A percentile compares a stretch with the other conserved stretches of the same genome.
Evolutionary conservation across 2,888 invertebrate genomes (phyloP).

Genomic region (Thereva unica): DNA sequence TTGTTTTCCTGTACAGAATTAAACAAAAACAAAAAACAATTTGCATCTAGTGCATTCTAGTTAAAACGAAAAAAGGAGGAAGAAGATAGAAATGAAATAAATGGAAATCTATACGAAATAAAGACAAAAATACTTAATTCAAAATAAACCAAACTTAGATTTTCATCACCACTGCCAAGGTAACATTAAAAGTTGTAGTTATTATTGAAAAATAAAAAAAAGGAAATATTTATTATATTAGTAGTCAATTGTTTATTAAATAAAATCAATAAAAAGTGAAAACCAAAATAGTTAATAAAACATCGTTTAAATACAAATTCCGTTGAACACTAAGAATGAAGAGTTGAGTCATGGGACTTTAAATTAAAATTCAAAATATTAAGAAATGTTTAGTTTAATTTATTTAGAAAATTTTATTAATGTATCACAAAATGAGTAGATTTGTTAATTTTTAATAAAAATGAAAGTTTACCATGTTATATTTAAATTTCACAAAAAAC

Average conservation of each 20-base stretch:
- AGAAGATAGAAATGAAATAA: neutral
- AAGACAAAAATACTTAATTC: neutral
- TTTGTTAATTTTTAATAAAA: constrained; percentile 32
- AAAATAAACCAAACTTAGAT: neutral
- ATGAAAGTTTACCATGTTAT: constrained; percentile 14
- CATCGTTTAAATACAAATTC: too few relatives aligned
- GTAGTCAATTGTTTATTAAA: too few relatives aligned
- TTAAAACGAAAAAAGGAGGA: too few relatives aligned
- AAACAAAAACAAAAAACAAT: neutral
- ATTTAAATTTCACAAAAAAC: constrained; percentile 7
- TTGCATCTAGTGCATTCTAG: too few relatives aligned
- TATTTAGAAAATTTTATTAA: too few relatives aligned
- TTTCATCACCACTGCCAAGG: constrained; percentile 25
- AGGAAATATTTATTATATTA: too few relatives aligned
- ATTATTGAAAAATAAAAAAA: constrained; percentile 6
- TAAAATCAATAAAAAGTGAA: too few relatives aligned
- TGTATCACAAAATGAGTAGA: constrained; percentile 5
- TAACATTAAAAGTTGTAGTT: constrained; percentile 2
- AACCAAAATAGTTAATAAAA: too few relatives aligned
- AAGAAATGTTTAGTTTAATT: too few relatives aligned
- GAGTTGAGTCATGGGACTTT: too few relatives aligned
- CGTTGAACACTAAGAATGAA: too few relatives aligned
- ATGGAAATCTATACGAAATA: neutral
- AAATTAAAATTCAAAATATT: too few relatives aligned
- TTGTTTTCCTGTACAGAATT: constrained; percentile 8